phyloP scores from a whole-genome alignment of 1,140 invertebrate genomes.

The Hyphantria cunea region DNA sequence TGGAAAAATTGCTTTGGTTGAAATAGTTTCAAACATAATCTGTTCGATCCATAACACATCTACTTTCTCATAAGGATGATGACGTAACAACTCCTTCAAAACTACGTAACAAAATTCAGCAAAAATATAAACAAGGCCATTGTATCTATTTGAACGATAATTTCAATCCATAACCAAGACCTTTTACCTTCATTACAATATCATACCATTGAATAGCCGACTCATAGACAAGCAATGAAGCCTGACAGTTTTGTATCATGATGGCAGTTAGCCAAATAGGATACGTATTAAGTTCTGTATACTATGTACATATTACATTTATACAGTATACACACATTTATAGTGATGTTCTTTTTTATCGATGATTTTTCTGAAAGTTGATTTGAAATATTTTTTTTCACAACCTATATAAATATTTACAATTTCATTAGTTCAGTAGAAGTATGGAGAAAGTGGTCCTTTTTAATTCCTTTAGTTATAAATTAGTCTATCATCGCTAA shows the following conservation, averaged over 20 bases:
- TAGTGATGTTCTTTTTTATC: no score
- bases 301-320: background rate
- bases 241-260: constrained; percentile 23
- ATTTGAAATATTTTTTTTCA: no score
- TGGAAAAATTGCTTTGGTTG: background rate
- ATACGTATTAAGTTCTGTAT: constrained; percentile 6
- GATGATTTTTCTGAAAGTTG: no score
- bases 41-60: background rate
- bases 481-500: no score
- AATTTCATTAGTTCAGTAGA: no score
- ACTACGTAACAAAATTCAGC: background rate
- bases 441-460: no score
- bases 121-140: background rate
- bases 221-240: constrained; percentile 21
- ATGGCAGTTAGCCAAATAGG: constrained; percentile 34
- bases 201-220: constrained; percentile 27
- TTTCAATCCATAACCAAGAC: constrained; percentile 7
- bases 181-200: constrained; percentile 17
- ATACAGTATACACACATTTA: background rate
- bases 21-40: background rate
- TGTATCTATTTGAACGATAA: constrained; percentile 4
- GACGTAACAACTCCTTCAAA: background rate
- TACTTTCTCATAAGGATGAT: no score
- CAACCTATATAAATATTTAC: no score
- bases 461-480: no score